These are phyloP conservation scores for Machimus rusticus DNA, from an alignment of 2,888 invertebrate genomes.

Conservation along the genomic window DNA sequence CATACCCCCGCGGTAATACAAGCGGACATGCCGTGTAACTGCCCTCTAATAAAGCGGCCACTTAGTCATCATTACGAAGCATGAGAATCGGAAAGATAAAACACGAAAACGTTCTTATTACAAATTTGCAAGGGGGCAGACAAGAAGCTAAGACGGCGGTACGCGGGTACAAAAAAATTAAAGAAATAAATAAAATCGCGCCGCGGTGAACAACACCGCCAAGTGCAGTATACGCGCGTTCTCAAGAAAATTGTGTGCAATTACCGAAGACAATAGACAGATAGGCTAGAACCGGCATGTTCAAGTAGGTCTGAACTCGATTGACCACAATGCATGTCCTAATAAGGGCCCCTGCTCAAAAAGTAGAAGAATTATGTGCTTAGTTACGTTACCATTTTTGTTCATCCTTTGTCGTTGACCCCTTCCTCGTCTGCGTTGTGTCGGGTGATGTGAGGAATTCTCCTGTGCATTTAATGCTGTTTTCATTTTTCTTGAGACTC, in stretches of 20 bases:
- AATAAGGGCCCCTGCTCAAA: conserved; percentile 17
- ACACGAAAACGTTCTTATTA: conserved; percentile 27
- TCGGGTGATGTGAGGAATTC: conserved; percentile 23
- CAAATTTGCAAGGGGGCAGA: conserved; percentile 11
- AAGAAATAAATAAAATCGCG: background rate
- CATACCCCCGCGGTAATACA: background rate
- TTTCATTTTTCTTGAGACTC: conserved; percentile 1
- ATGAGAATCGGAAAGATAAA: conserved; percentile 6
- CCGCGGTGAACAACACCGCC: background rate
- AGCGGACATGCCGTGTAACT: background rate
- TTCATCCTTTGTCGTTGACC: conserved; percentile 53
- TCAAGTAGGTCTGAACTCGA: conserved; percentile 22
- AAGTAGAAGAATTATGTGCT: conserved; percentile 28
- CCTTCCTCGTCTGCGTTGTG: conserved; percentile 41
- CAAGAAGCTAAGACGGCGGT: background rate
- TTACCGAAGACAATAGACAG: conserved; percentile 35
- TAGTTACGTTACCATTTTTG: conserved; percentile 53
- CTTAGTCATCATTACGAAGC: conserved; percentile 13
- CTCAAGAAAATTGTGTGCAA: conserved; percentile 25
- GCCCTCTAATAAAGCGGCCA: background rate
- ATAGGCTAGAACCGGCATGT: conserved; percentile 32
- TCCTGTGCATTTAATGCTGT: conserved; percentile 18
- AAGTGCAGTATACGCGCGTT: background rate
- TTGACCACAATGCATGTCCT: conserved; percentile 30
- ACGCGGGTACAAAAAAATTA: background rate